These are phyloP conservation scores for Fragum sueziense DNA, from an alignment of 2,888 invertebrate species.

Conservation along the genomic window DNA sequence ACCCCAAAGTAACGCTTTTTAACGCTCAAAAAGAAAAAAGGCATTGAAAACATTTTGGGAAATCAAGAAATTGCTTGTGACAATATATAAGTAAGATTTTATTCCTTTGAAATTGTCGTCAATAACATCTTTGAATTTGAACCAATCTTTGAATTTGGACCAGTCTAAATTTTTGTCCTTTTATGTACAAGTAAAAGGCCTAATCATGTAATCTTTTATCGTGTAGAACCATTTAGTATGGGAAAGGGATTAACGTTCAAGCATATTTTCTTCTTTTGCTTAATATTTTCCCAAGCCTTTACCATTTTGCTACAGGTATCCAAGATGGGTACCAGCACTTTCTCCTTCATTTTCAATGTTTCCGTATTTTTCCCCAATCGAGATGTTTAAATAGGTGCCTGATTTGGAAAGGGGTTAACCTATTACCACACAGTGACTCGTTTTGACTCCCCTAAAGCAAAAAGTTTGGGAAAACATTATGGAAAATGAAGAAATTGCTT, in stretches of 20 bases:
- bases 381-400: no score
- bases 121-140: background rate
- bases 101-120: background rate
- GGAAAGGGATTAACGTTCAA: no score
- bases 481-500: background rate
- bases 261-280: no score
- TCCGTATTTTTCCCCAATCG: background rate
- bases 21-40: no score
- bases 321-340: background rate
- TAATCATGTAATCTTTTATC: no score
- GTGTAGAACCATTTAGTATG: no score
- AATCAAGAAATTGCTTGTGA: conserved; percentile 4
- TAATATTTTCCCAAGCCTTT: no score
- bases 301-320: background rate
- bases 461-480: background rate
- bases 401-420: conserved; percentile 7
- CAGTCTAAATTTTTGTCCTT: background rate
- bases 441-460: background rate
- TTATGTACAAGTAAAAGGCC: no score
- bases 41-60: background rate
- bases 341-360: background rate
- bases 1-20: no score
- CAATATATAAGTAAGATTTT: background rate
- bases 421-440: background rate
- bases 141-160: background rate